phyloP scores from a whole-genome alignment of 2,888 invertebrate species.

The Limnephilus marmoratus region DNA sequence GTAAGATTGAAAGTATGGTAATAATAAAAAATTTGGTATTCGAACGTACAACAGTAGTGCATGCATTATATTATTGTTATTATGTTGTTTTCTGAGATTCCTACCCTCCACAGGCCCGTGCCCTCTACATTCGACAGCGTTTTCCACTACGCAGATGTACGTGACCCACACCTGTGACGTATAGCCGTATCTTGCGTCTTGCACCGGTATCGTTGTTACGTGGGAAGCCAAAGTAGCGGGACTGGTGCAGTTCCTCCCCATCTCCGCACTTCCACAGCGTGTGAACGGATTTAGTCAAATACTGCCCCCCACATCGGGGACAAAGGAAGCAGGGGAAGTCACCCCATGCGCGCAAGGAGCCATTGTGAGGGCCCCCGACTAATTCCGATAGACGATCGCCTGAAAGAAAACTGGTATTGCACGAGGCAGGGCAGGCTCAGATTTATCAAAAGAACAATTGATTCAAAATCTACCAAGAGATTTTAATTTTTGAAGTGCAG shows the following conservation, averaged over 20 bases:
- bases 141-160: not conserved
- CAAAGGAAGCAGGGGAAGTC: constrained; percentile 14
- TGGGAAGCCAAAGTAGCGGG: not conserved
- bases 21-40: too few relatives aligned
- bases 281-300: constrained; percentile 43
- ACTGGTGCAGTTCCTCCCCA: not conserved
- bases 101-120: not conserved
- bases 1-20: too few relatives aligned
- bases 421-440: not conserved
- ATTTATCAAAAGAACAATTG: not conserved
- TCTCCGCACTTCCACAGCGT: constrained; percentile 21
- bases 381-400: not conserved
- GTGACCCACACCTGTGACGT: not conserved
- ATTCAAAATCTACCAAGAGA: not conserved
- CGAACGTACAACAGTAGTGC: not conserved
- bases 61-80: not conserved
- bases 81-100: too few relatives aligned
- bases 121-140: not conserved
- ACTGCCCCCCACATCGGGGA: constrained; percentile 21
- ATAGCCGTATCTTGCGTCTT: not conserved
- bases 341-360: not conserved
- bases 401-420: constrained; percentile 41
- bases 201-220: not conserved
- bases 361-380: constrained; percentile 21
- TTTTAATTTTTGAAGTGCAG: not conserved